Percentiles rank a stretch among this genome's conserved stretches.
Evolutionary conservation across 1,140 invertebrate species (phyloP).

Genomic region (Leptoteleia sp.): DNA sequence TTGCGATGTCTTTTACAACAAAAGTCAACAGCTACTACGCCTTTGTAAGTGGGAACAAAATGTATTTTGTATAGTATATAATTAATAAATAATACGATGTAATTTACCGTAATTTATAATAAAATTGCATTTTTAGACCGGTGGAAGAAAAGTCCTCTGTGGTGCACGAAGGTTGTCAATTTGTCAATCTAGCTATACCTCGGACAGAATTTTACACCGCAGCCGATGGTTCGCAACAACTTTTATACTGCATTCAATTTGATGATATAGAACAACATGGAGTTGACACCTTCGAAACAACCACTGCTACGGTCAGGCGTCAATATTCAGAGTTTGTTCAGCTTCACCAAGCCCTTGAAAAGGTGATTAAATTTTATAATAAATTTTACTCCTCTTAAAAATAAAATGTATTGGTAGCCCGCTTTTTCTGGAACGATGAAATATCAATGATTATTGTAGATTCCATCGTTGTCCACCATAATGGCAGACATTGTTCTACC

Average conservation of each 20-base stretch:
- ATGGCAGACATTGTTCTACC: conserved; percentile 74
- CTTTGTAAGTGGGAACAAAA: conserved; percentile 68
- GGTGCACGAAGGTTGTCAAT: conserved; percentile 73
- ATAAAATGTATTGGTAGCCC: neutral
- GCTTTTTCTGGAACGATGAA: too few relatives aligned
- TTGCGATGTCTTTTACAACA: conserved; percentile 85
- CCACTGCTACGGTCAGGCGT: conserved; percentile 75
- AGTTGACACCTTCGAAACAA: conserved; percentile 75
- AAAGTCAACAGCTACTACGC: conserved; percentile 81
- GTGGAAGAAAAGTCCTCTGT: conserved; percentile 75
- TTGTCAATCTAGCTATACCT: conserved; percentile 75
- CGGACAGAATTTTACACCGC: conserved; percentile 77
- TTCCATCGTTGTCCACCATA: conserved; percentile 67
- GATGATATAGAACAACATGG: conserved; percentile 77
- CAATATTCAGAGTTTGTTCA: conserved; percentile 76
- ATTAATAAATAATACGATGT: too few relatives aligned
- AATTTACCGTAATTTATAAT: too few relatives aligned
- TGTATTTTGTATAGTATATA: conserved; percentile 5
- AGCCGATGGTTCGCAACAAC: conserved; percentile 75
- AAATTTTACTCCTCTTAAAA: too few relatives aligned
- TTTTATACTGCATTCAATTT: conserved; percentile 79
- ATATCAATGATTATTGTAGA: too few relatives aligned
- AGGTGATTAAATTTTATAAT: conserved; percentile 65
- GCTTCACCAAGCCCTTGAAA: conserved; percentile 73
- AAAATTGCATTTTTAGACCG: conserved; percentile 69